These are phyloP conservation scores for Dione juno DNA, from an alignment of 2,888 invertebrate genomes.

Conservation along the genomic window DNA sequence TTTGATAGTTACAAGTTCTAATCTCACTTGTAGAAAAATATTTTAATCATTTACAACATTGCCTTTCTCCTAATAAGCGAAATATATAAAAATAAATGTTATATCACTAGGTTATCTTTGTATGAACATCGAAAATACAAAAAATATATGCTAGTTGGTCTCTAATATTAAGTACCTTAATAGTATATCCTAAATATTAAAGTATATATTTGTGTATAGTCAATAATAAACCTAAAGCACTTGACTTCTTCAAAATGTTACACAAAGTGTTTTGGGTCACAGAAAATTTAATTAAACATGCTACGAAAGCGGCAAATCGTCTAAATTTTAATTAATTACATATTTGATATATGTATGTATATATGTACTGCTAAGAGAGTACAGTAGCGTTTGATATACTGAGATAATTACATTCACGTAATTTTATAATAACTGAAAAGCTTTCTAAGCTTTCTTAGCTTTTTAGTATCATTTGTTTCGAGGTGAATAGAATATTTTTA, in stretches of 20 bases:
- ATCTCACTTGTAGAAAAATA: neutral
- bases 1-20: neutral
- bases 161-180: too few relatives aligned
- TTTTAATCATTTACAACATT: too few relatives aligned
- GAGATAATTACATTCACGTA: slow-evolving; percentile 10
- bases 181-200: too few relatives aligned
- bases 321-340: slow-evolving; percentile 30
- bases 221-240: neutral
- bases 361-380: neutral
- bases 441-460: neutral
- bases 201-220: too few relatives aligned
- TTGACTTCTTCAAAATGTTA: neutral
- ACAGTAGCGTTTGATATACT: neutral
- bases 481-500: neutral
- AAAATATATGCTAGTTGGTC: too few relatives aligned
- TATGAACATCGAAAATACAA: too few relatives aligned
- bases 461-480: neutral
- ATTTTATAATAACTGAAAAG: neutral
- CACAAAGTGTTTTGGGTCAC: slow-evolving; percentile 11
- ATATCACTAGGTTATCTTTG: neutral
- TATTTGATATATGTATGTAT: slow-evolving; percentile 16
- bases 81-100: too few relatives aligned
- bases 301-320: slow-evolving; percentile 19
- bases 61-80: too few relatives aligned
- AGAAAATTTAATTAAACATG: slow-evolving; percentile 22